Conservation (phyloP, 2,113 vertebrate genomes). For the Entomyzon cyanotis region DNA sequence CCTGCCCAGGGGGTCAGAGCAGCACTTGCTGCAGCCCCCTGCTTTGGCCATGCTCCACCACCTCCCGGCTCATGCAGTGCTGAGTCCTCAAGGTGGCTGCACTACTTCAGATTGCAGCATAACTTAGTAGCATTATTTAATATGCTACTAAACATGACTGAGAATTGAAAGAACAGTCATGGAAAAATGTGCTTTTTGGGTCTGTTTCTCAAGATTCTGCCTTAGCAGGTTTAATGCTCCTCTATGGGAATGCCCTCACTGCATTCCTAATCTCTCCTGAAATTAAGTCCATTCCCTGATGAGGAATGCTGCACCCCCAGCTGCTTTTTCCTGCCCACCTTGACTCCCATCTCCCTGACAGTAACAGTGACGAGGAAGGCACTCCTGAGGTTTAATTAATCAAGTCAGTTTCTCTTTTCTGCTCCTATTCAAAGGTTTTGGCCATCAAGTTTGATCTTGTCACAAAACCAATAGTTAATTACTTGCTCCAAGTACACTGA, state of each 20-base stretch:
- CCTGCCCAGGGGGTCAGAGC: background rate
- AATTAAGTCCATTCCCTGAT: background rate
- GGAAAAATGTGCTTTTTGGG: rapidly evolving
- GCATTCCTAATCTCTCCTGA: background rate
- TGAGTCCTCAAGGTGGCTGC: rapidly evolving
- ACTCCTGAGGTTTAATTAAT: slow-evolving; percentile 34
- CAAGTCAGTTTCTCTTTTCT: background rate
- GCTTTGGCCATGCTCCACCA: rapidly evolving
- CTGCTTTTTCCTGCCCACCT: background rate
- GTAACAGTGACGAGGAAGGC: background rate
- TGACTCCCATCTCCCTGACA: background rate
- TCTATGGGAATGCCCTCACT: background rate
- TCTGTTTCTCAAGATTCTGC: background rate
- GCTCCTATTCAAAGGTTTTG: slow-evolving; percentile 1
- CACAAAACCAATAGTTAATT: slow-evolving; percentile 66
- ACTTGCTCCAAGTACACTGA: slow-evolving; percentile 1
- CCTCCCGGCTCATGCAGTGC: background rate
- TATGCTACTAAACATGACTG: background rate
- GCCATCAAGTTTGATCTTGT: slow-evolving; percentile 35
- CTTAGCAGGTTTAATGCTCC: background rate
- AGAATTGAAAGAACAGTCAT: background rate
- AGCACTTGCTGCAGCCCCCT: background rate
- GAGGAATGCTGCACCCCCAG: background rate
- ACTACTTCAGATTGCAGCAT: background rate
- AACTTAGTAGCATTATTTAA: background rate